A percentile compares a stretch with the other conserved stretches of the same genome.
phyloP scores from a whole-genome alignment of 2,888 invertebrate genomes.

The Euphydryas editha region DNA sequence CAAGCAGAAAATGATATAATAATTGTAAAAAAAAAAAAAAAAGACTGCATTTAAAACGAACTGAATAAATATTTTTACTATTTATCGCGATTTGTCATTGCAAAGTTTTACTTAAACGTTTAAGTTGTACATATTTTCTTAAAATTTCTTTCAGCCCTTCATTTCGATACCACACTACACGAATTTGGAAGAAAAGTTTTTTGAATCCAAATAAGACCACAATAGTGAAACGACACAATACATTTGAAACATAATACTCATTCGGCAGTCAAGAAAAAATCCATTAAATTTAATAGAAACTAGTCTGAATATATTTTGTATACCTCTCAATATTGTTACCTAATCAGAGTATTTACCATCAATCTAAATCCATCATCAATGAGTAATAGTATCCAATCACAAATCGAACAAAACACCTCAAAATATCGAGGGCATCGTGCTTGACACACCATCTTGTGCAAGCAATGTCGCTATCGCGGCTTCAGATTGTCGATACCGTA shows the following conservation, averaged over 20 bases:
- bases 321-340: not conserved
- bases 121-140: too few relatives aligned
- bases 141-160: too few relatives aligned
- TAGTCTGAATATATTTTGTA: not conserved
- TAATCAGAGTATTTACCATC: not conserved
- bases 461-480: slow-evolving; percentile 30
- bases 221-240: too few relatives aligned
- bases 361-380: not conserved
- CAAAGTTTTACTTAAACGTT: too few relatives aligned
- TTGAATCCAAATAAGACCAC: too few relatives aligned
- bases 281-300: not conserved
- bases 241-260: too few relatives aligned
- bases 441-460: slow-evolving; percentile 40
- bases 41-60: too few relatives aligned
- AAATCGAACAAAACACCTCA: slow-evolving; percentile 20
- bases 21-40: too few relatives aligned
- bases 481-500: slow-evolving; percentile 35
- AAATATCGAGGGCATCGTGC: slow-evolving; percentile 32
- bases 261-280: not conserved
- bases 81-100: too few relatives aligned
- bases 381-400: slow-evolving; percentile 16
- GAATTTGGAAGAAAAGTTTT: too few relatives aligned
- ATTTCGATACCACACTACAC: too few relatives aligned
- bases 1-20: not conserved
- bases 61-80: too few relatives aligned